These are phyloP conservation scores for Rhopilema esculentum DNA, from an alignment of 30 jellyfish, hydroid and myxozoan species.

Conservation along the genomic window DNA sequence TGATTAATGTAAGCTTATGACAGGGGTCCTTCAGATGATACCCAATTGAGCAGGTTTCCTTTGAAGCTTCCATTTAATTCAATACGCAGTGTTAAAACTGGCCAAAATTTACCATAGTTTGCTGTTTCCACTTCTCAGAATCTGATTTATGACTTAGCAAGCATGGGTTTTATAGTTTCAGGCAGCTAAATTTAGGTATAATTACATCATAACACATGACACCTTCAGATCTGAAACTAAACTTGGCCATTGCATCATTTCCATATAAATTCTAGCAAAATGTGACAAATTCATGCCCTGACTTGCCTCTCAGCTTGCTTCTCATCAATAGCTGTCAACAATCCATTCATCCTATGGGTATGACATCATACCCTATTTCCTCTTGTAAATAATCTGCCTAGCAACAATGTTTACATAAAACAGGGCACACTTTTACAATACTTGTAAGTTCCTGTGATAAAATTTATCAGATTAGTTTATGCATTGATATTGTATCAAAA, in stretches of 20 bases:
- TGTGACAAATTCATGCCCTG: not conserved
- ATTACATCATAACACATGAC: not conserved
- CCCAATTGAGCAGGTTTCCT: constrained; percentile 34
- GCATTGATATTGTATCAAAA: too few species aligned
- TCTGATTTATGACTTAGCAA: not conserved
- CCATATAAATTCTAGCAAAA: not conserved
- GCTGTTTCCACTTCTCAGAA: not conserved
- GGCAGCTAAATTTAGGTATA: not conserved
- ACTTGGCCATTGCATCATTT: not conserved
- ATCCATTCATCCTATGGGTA: too few species aligned
- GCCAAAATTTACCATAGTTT: not conserved
- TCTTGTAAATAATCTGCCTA: too few species aligned
- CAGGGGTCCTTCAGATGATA: constrained; percentile 9
- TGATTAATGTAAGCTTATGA: constrained; percentile 5
- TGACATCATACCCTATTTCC: too few species aligned
- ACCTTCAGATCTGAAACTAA: not conserved
- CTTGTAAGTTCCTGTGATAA: too few species aligned
- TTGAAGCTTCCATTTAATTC: constrained; percentile 1
- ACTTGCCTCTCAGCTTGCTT: not conserved
- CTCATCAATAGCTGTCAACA: not conserved
- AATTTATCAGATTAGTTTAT: too few species aligned
- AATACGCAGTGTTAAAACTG: not conserved
- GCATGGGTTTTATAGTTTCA: not conserved
- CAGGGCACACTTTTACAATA: too few species aligned
- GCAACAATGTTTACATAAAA: too few species aligned